Conservation (phyloP, 2,113 vertebrate genomes). For the Toxotes jaculatrix region DNA sequence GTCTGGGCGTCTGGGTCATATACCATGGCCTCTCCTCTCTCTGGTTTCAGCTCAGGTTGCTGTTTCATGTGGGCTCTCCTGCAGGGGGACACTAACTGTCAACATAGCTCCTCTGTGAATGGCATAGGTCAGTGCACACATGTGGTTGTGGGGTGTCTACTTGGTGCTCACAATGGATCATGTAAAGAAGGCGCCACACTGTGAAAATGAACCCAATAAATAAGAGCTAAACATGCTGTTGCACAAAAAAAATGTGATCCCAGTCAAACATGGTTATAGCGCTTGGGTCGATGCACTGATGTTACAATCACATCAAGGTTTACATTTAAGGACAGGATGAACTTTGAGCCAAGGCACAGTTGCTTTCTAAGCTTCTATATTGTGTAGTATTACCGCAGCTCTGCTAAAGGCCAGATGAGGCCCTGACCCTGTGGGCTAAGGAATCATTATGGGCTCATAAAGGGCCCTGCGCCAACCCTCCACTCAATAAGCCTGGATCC, state of each 20-base stretch:
- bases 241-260: slow-evolving; percentile 33
- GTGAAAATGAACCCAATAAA: slow-evolving; percentile 67
- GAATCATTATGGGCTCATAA: slow-evolving; percentile 83
- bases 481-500: slow-evolving; percentile 79
- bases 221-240: slow-evolving; percentile 54
- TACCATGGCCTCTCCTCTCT: slow-evolving; percentile 73
- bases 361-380: slow-evolving; percentile 56
- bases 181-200: slow-evolving; percentile 53
- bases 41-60: slow-evolving; percentile 79
- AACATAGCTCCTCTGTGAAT: slow-evolving; percentile 73
- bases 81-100: slow-evolving; percentile 77
- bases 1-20: slow-evolving; percentile 80
- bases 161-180: slow-evolving; percentile 60
- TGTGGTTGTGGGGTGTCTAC: slow-evolving; percentile 51
- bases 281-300: slow-evolving; percentile 32
- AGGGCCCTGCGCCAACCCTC: slow-evolving; percentile 72
- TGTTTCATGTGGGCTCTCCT: slow-evolving; percentile 73
- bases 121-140: slow-evolving; percentile 74
- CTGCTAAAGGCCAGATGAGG: slow-evolving; percentile 73
- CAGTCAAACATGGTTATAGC: slow-evolving; percentile 30
- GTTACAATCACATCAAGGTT: slow-evolving; percentile 38
- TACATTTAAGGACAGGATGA: slow-evolving; percentile 36
- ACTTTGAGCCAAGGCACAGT: slow-evolving; percentile 23
- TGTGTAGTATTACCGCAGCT: slow-evolving; percentile 59
- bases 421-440: slow-evolving; percentile 70